Conservation (phyloP, 2,888 invertebrate species). For the Catocala nupta region DNA sequence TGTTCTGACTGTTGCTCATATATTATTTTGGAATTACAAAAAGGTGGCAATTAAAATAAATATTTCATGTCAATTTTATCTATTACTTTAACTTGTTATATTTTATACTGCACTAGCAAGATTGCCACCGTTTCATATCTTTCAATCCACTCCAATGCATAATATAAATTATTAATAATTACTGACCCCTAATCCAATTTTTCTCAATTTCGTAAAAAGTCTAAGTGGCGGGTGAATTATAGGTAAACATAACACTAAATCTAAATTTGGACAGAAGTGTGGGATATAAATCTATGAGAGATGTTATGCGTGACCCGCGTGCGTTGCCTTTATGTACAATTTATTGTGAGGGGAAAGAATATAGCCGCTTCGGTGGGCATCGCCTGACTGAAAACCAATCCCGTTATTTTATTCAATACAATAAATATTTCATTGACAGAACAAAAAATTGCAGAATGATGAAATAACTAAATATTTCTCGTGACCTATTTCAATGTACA, state of each 20-base stretch:
- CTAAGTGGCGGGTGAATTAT: conserved; percentile 67
- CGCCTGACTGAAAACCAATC: conserved; percentile 62
- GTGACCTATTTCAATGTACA: conserved; percentile 42
- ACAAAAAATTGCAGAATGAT: conserved; percentile 48
- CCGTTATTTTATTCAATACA: conserved; percentile 58
- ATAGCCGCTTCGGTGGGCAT: conserved; percentile 63
- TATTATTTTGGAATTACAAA: too few relatives aligned
- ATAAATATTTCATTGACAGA: conserved; percentile 52
- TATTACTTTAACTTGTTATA: too few relatives aligned
- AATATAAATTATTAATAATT: conserved; percentile 49
- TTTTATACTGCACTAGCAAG: conserved; percentile 13
- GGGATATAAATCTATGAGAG: conserved; percentile 84
- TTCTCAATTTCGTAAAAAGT: conserved; percentile 62
- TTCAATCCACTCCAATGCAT: conserved; percentile 30
- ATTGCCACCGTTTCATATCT: conserved; percentile 13
- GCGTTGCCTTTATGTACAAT: conserved; percentile 80
- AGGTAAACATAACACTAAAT: conserved; percentile 82
- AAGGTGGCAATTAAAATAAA: too few relatives aligned
- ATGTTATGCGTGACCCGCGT: conserved; percentile 85
- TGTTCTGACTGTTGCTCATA: conserved; percentile 15
- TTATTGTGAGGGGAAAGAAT: conserved; percentile 77
- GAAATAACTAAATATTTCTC: conserved; percentile 32
- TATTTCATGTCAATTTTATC: too few relatives aligned
- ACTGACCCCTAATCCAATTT: conserved; percentile 42
- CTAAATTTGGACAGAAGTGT: conserved; percentile 86